These are phyloP conservation scores for Ficedula albicollis DNA, from an alignment of 2,797 vertebrate genomes.

Conservation along the genomic window DNA sequence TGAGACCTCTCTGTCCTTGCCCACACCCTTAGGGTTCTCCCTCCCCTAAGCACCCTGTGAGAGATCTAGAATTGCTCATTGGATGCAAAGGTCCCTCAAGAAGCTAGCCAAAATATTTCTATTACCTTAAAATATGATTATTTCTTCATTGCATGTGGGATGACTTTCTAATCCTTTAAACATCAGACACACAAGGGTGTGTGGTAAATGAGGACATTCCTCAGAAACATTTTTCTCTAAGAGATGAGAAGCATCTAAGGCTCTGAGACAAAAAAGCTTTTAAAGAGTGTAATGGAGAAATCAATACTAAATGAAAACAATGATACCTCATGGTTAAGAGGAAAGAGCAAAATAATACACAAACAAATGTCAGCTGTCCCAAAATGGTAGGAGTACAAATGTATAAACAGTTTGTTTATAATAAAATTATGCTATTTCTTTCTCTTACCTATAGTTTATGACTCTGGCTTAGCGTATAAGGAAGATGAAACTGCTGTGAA, in stretches of 20 bases:
- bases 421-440: background rate
- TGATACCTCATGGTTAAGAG: background rate
- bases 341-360: background rate
- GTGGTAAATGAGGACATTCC: background rate
- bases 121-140: background rate
- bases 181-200: background rate
- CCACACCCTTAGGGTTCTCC: accelerated
- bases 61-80: background rate
- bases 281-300: background rate
- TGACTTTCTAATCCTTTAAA: background rate
- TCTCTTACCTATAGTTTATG: background rate
- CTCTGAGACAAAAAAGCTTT: background rate
- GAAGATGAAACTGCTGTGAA: background rate
- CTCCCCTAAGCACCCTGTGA: accelerated
- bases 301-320: background rate
- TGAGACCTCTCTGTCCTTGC: background rate
- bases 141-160: background rate
- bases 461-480: background rate
- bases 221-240: background rate
- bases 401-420: background rate
- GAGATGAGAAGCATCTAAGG: background rate
- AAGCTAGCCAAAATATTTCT: background rate
- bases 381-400: background rate
- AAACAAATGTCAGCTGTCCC: background rate
- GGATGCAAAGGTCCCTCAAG: background rate